These are phyloP conservation scores for Trisateles emortualis DNA, from an alignment of 2,888 invertebrate species.

Conservation along the genomic window DNA sequence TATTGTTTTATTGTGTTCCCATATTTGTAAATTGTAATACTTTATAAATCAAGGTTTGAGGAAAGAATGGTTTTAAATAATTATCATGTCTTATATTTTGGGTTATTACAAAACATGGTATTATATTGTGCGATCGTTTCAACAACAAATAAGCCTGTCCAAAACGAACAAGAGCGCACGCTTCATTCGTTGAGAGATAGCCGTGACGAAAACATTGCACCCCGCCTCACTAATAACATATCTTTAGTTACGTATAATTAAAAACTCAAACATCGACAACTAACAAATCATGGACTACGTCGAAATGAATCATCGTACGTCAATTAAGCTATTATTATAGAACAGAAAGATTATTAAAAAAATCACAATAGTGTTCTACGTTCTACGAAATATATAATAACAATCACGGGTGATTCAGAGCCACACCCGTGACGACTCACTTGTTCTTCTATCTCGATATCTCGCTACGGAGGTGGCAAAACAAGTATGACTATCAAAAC, in stretches of 20 bases:
- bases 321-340: conserved; percentile 79
- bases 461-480: conserved; percentile 71
- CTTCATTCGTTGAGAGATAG: conserved; percentile 62
- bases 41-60: conserved; percentile 57
- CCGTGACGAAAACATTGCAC: conserved; percentile 74
- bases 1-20: conserved; percentile 49
- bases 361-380: conserved; percentile 63
- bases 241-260: conserved; percentile 83
- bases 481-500: conserved; percentile 72
- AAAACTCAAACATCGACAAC: conserved; percentile 84
- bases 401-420: conserved; percentile 70
- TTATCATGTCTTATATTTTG: neutral
- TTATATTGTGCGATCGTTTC: conserved; percentile 37
- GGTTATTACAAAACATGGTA: conserved; percentile 25
- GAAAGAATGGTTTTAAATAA: conserved; percentile 43
- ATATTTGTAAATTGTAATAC: conserved; percentile 50
- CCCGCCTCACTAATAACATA: conserved; percentile 77
- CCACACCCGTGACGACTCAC: conserved; percentile 78
- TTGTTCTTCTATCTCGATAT: conserved; percentile 75
- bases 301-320: conserved; percentile 74
- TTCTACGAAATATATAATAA: conserved; percentile 76
- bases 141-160: conserved; percentile 47
- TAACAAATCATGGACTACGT: conserved; percentile 74
- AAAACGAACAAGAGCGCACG: conserved; percentile 51
- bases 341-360: conserved; percentile 69